Base-by-base conservation (phyloP, 2,113 vertebrate species). In the Anthoscopus minutus region DNA sequence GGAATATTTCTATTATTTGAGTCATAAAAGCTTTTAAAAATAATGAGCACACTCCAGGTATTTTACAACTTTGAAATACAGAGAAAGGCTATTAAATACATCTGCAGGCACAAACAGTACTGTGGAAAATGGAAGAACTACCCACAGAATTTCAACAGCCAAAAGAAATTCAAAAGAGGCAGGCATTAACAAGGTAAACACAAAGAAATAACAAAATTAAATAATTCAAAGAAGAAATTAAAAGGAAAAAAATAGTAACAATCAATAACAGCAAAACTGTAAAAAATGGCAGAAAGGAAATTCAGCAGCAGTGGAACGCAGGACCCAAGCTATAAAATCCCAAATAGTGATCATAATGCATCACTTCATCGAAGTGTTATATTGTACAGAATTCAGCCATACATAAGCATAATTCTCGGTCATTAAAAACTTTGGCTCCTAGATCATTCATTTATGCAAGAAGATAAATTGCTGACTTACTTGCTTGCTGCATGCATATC, bases 381-480 rank as follows among this genome's bases (percentile, higher is more conserved):
- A 25, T 11, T 31, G 22, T 25, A 71, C 13, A 23, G 28, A 82
- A 67, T 38, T 84, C 40, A 57, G 16, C 27, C 73, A 64, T 7
- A 38, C 0, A 3, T 38, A 81, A 90, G 10, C 28, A 57, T 37
- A 92, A 47, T 25, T 14, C 16, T 51, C 2, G 7, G 40, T 78
- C 28, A 66, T 37, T 44, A 81, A 72, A n/a, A 81, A 74, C n/a
- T 56, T 70, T 80, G 35, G 6, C 20, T 70, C 47, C 42, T 58
- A 61, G 25, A n/a, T 17, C 0, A 44, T 44, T 88, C 86, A 71
- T 78, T 73, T 70, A 73, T 83, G 22, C 2, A 6, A 89, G 22
- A 95, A 60, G 50, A 83, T 79, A 71, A 67, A 71, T 27, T 76
- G 16, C 48, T 93, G 69, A 79, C 97, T 94, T 98, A 99, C 99